Evolutionary conservation across 2,888 invertebrate genomes (phyloP), one percentile per base, ranked within the genome.

Genomic region (Tigriopus californicus): DNA sequence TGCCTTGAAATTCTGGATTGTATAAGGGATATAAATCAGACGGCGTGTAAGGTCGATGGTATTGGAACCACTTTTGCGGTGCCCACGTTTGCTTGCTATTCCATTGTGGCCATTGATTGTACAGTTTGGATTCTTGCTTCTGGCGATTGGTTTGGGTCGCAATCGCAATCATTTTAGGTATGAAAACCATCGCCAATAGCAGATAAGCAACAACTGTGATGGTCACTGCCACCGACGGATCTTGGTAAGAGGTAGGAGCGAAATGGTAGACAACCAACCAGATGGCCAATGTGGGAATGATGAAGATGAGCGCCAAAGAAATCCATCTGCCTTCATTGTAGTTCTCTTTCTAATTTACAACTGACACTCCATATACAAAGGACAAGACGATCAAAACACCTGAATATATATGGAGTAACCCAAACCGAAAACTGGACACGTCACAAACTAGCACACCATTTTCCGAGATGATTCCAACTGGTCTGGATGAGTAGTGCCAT

Each of bases 261-360:
- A 58, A 54, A 33, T 56, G 33, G 40, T 52, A 58, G 6, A 53
- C 57, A 6, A 61, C 24, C 12, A 48, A 33, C 63, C 63, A 63
- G 15, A 42, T 48, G 13, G 25, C 18, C 22, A 59, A 59, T 18
- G 52, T 49, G 41, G 59, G 59, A 10, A 52, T 41, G 48, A 67
- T 64, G 41, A 67, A 61, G 46, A 65, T 64, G 13, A 67, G 64
- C 15, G 68, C 67, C 47, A 68, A 61, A 5, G 68, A 66, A 48
- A 68, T 66, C 67, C 67, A 67, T 61, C 67, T 65, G 24, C 68
- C 70, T 63, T 70, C 70, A 61, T 68, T 67, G 61, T 69, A 69
- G 62, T 70, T 69, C 52, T 68, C 61, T 41, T 67, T 63, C 41
- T 70, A 68, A 56, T 67, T 67, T 25, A 68, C 63, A 11, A 68